These are phyloP conservation scores for Pelochelys cantorii DNA, from an alignment of 2,797 vertebrate genomes.

Conservation along the genomic window DNA sequence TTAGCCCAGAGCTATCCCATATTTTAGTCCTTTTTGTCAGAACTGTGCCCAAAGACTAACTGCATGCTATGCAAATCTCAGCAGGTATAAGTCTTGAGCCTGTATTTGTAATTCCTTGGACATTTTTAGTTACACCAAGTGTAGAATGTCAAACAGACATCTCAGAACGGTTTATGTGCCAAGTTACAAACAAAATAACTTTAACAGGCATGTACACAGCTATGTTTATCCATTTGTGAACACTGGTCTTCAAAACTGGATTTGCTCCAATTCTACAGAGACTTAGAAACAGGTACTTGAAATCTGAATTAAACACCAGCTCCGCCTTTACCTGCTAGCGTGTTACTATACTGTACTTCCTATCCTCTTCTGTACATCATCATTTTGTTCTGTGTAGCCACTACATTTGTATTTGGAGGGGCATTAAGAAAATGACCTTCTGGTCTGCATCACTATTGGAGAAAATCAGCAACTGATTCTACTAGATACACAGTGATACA, in stretches of 20 bases:
- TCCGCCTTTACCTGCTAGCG: neutral
- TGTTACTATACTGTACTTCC: neutral
- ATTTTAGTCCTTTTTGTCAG: neutral
- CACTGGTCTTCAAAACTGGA: neutral
- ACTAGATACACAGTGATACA: fast-evolving
- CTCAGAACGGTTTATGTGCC: slow-evolving; percentile 9
- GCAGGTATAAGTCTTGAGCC: slow-evolving; percentile 1
- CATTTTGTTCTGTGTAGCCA: neutral
- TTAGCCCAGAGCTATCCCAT: neutral
- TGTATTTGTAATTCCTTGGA: neutral
- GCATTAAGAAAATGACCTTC: neutral
- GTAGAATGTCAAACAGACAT: slow-evolving; percentile 27
- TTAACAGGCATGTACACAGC: slow-evolving; percentile 26
- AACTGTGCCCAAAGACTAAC: neutral
- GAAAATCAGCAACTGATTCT: neutral
- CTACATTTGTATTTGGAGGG: neutral
- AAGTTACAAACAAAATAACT: slow-evolving; percentile 9
- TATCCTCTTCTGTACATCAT: neutral
- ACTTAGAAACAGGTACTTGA: neutral
- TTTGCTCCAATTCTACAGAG: neutral
- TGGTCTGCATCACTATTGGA: neutral
- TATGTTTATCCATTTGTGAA: slow-evolving; percentile 10
- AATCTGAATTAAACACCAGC: neutral
- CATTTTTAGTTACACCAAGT: slow-evolving; percentile 14
- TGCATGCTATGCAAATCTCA: neutral